Base-by-base conservation (phyloP, 2,888 invertebrate species). In the Acleris emargana region DNA sequence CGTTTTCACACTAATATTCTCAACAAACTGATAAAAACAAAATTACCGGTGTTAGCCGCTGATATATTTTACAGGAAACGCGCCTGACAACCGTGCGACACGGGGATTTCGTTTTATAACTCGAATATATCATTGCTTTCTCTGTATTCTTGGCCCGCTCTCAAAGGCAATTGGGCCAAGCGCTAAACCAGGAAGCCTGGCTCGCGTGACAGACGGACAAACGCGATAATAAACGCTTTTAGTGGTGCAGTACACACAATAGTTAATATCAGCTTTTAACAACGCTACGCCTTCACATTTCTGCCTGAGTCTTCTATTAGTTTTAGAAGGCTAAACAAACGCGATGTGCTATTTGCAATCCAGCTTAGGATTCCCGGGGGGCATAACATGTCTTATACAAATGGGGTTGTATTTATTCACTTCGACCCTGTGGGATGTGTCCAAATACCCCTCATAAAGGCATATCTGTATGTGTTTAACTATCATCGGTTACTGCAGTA, bases 91-190 rank as follows among this genome's bases (percentile, higher is more conserved):
- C 73, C 77, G 73, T 72, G 73, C 73, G 78, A 79, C 76, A 71
- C 68, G 70, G 71, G 73, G 75, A 72, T 79, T 81, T 78, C 73
- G 75, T 83, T 80, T 83, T 78, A 82, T 80, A 78, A 74, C 76
- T 76, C 73, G 72, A 79, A 82, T 85, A 79, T 78, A 80, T 82
- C 75, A 76, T 68, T 72, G 82, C 88, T 89, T 88, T 89, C 88
- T 83, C 83, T 78, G 83, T 86, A 86, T 82, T 86, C 80, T 88
- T 90, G 89, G 89, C 88, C 76, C 77, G 74, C 71, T 74, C 79
- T 89, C 89, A 91, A 88, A 87, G 83, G 82, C 81, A 87, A 83
- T 76, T 84, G 83, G 89, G 88, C 78, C 88, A 82, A 78, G 72
- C 79, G 72, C 67, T 73, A 75, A 81, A 85, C 82, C 83, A 84